Evolutionary conservation across 2,888 invertebrate genomes (phyloP), one percentile per base, ranked within the genome.

Genomic region (Melanchra persicariae): DNA sequence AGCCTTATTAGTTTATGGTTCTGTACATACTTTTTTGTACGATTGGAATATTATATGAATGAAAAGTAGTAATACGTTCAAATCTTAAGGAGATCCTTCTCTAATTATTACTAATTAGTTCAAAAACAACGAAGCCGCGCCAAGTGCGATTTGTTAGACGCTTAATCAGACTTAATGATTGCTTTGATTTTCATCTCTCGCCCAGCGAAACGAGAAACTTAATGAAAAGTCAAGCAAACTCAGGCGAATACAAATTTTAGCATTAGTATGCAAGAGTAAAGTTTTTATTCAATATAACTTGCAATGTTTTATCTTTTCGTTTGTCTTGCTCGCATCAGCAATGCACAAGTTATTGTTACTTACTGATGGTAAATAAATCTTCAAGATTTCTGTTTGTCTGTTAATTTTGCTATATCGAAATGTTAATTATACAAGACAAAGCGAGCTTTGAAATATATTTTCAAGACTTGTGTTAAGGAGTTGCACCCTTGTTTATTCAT

Each of bases 251-350:
- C 92, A 94, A 95, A 95, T 94, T 94, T 93, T 88, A 92, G 88
- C 93, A 95, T 95, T 95, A 95, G 93, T 95, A 95, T 95, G 94
- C 95, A 95, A 94, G 93, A 93, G 90, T 90, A 93, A 95, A 95
- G 94, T 95, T 95, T 94, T 93, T 93, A 95, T 95, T 95, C 90
- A 93, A 95, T 95, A 93, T 92, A 93, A 92, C 93, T 94, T 93
- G 93, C 93, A 92, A 87, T 92, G 93, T 92, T 94, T 93, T 92
- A 94, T 93, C 92, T 91, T 91, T 87, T 87, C 87, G 90, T 91
- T 94, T 93, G 91, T 93, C 89, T 94, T 93, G 90, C 91, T 92
- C 88, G 90, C 90, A 89, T 91, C 91, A 93, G 90, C 86, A 88
- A 90, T 92, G 90, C 89, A 90, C 88, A 87, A 91, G 89, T 91